phyloP scores from a whole-genome alignment of 2,888 invertebrate genomes.

The Endomychus coccineus region DNA sequence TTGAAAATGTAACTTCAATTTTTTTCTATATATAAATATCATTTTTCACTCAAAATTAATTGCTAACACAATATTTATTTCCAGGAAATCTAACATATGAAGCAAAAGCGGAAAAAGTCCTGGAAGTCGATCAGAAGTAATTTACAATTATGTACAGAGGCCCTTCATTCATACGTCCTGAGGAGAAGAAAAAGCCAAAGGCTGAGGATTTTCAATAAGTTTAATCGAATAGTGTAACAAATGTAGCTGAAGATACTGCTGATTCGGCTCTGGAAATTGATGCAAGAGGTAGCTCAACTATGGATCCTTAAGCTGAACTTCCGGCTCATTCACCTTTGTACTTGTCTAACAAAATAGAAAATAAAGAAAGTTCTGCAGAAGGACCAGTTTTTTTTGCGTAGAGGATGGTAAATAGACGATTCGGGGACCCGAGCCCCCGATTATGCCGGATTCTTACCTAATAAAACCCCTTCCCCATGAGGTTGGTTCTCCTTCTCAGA shows the following conservation, averaged over 20 bases:
- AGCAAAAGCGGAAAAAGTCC: constrained; percentile 94
- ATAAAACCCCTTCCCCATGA: no score
- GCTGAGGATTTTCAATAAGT: constrained; percentile 98
- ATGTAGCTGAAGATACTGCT: constrained; percentile 90
- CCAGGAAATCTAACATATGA: constrained; percentile 94
- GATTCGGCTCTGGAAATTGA: constrained; percentile 71
- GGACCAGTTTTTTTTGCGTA: no score
- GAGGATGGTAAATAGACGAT: no score
- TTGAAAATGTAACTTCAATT: no score
- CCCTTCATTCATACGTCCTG: constrained; percentile 99
- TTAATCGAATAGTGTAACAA: constrained; percentile 95
- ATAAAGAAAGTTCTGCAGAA: constrained; percentile 41
- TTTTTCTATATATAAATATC: no score
- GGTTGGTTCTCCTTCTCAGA: no score
- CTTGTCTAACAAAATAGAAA: constrained; percentile 28
- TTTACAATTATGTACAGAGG: constrained; percentile 98
- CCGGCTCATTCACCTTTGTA: constrained; percentile 11
- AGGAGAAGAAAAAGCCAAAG: constrained; percentile 99
- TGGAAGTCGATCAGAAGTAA: constrained; percentile 92
- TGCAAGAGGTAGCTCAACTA: constrained; percentile 49
- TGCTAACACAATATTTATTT: constrained; percentile 10
- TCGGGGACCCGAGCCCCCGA: no score
- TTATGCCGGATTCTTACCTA: no score
- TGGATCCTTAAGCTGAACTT: constrained; percentile 29
- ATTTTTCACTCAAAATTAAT: no score